Conservation (phyloP, 2,113 vertebrate genomes). For the Nycticorax nycticorax region DNA sequence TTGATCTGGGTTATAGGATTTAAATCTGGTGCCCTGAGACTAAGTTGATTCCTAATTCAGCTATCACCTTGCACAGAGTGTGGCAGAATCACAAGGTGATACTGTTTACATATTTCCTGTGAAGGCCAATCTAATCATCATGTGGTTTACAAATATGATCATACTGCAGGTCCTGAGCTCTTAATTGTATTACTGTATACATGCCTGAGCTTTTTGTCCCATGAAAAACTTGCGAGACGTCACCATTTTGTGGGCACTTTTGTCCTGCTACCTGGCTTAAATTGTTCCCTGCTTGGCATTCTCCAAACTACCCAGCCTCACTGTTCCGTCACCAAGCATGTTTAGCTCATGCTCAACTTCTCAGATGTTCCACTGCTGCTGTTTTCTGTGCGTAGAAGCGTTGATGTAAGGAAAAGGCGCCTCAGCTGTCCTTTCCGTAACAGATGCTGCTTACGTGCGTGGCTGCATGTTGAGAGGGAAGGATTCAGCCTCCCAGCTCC, state of each 20-base stretch:
- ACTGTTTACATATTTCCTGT: neutral
- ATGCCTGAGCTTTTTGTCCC: neutral
- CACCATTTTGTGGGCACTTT: neutral
- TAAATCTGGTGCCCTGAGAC: neutral
- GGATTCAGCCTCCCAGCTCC: neutral
- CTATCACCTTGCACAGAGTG: neutral
- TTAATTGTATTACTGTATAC: neutral
- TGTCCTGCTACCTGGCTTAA: neutral
- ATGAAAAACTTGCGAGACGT: neutral
- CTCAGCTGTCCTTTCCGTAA: neutral
- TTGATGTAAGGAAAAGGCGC: neutral
- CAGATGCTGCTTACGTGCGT: neutral
- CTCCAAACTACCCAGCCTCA: rapidly evolving
- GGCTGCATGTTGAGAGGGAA: neutral
- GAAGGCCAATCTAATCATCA: neutral
- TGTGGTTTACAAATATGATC: neutral
- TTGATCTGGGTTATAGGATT: neutral
- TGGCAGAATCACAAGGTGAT: neutral
- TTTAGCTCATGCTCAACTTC: neutral
- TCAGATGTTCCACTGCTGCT: neutral
- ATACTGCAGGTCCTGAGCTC: neutral
- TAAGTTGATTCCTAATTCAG: neutral
- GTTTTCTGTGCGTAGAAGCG: neutral
- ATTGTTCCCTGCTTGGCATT: neutral
- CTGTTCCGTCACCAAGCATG: neutral